Conservation (phyloP, 2,888 invertebrate genomes). For the Calameuta idolon region DNA sequence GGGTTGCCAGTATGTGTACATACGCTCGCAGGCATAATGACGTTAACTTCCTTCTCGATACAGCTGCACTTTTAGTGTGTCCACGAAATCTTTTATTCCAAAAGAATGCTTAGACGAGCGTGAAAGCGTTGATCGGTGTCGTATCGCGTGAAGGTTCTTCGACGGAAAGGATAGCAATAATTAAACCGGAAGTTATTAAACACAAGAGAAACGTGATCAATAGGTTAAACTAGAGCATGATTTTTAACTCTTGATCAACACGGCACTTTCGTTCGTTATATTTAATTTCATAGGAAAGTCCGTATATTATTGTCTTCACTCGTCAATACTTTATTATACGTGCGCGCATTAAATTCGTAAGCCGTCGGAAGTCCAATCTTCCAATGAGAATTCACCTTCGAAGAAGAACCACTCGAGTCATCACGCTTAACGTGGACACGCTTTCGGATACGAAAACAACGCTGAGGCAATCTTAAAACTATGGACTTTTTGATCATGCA, state of each 20-base stretch:
- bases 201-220: too few species aligned
- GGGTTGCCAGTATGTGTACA: constrained; percentile 43
- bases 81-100: constrained; percentile 38
- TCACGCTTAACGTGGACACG: constrained; percentile 53
- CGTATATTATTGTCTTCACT: too few species aligned
- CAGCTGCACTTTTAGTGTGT: constrained; percentile 57
- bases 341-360: too few species aligned
- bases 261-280: too few species aligned
- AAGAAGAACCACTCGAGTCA: neutral
- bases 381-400: constrained; percentile 3
- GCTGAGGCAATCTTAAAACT: constrained; percentile 67
- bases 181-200: too few species aligned
- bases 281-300: too few species aligned
- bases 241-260: too few species aligned
- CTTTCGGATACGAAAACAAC: constrained; percentile 64
- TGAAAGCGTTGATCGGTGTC: neutral
- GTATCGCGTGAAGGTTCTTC: neutral
- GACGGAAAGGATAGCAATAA: constrained; percentile 1
- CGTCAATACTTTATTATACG: too few species aligned
- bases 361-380: too few species aligned
- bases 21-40: constrained; percentile 45
- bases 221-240: too few species aligned
- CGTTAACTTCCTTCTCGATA: constrained; percentile 48
- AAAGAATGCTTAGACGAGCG: neutral
- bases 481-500: constrained; percentile 68